These are phyloP conservation scores for Nemotelus nigrinus DNA, from an alignment of 2,888 invertebrate genomes.

Conservation along the genomic window DNA sequence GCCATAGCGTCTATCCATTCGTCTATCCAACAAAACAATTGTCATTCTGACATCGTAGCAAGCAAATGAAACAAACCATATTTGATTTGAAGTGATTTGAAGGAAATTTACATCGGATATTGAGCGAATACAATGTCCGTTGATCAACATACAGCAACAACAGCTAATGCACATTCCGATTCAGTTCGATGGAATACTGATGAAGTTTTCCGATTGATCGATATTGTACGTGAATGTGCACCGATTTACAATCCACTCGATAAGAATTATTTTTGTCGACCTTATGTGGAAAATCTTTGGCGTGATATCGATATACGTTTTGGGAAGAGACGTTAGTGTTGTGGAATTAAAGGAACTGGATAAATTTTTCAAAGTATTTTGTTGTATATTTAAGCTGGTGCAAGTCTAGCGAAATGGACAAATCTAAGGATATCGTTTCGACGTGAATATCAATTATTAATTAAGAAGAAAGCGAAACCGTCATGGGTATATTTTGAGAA, in stretches of 20 bases:
- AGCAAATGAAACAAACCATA: slow-evolving; percentile 23
- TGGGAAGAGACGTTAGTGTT: slow-evolving; percentile 59
- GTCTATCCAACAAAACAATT: background rate
- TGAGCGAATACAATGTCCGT: slow-evolving; percentile 27
- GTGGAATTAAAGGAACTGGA: too few species aligned
- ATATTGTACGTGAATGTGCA: slow-evolving; percentile 62
- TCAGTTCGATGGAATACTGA: slow-evolving; percentile 39
- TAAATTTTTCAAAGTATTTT: background rate
- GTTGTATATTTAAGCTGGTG: slow-evolving; percentile 56
- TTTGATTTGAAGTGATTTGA: slow-evolving; percentile 35
- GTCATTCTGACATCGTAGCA: slow-evolving; percentile 18
- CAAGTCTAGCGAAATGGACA: slow-evolving; percentile 63
- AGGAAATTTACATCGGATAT: background rate
- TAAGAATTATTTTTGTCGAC: slow-evolving; percentile 63
- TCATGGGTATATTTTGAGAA: slow-evolving; percentile 63
- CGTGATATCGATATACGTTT: slow-evolving; percentile 61
- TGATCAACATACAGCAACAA: background rate
- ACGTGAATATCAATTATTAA: slow-evolving; percentile 61
- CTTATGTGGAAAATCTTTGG: slow-evolving; percentile 64
- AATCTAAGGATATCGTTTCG: slow-evolving; percentile 62
- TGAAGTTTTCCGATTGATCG: slow-evolving; percentile 56
- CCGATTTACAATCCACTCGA: slow-evolving; percentile 63
- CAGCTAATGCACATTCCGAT: background rate
- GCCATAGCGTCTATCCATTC: too few species aligned
- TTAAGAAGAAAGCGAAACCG: slow-evolving; percentile 61